Base-by-base conservation (phyloP, 2,888 invertebrate species). In the Macrosoma leucophasiata region DNA sequence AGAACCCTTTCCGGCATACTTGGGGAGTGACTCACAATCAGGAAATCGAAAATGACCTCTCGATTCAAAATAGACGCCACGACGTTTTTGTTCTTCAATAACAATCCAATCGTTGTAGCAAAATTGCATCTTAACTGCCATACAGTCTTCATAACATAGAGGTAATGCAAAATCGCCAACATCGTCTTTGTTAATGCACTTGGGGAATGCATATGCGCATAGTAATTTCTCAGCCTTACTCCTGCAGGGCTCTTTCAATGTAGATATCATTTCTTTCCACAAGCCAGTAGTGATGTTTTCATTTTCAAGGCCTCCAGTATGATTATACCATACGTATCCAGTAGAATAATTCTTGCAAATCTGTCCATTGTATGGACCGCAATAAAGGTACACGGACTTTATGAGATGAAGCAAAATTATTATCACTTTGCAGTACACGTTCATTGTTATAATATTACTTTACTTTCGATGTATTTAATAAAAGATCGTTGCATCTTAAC, bases 31-130 rank as follows among this genome's bases (percentile, higher is more conserved):
- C 41, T 92, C 89, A 76, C 97, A 98, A 55, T 93, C 90, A 2
- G 97, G 97, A 50, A 97, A 84, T 32, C 92, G 86, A 66, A 96
- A 96, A 65, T 96, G 94, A 2, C 94, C 95, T 46, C 94, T 86
- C 13, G 91, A 91, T 67, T 93, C 90, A 50, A 94, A 90, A 63
- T 86, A 91, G 40, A 93, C 90, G 24, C 91, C 90, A 40, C 91
- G 87, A 39, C 89, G 88, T 64, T 95, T 96, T 65, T 93, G 93
- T 58, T 95, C 94, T 73, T 96, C 95, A 34, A 97, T 90, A 36
- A 94, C 81, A 13, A 93, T 92, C 97, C 97, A 97, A 65, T 96
- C 95, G 62, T 92, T 94, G 70, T 93, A 95, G 74, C 97, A 98
- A 75, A 96, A 94, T 59, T 95, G 89, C 68, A 93, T 90, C 65